These are phyloP conservation scores for Drosophila triauraria DNA, from an alignment of 1,140 invertebrate genomes.

Conservation along the genomic window DNA sequence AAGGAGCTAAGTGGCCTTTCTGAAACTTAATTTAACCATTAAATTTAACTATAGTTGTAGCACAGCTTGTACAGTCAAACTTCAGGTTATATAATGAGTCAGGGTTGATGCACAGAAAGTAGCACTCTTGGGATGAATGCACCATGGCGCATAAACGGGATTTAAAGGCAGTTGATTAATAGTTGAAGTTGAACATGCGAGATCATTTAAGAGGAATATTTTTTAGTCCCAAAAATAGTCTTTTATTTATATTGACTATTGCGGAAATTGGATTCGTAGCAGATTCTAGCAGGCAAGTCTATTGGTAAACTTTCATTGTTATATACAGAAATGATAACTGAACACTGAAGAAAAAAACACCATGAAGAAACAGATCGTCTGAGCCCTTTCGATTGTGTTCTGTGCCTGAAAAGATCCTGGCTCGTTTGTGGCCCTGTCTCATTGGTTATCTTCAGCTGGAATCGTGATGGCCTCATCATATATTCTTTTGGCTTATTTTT, in stretches of 20 bases:
- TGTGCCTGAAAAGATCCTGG: not conserved
- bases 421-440: conserved; percentile 22
- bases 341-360: not conserved
- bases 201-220: too few relatives aligned
- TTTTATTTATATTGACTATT: too few relatives aligned
- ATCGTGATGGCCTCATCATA: conserved; percentile 82
- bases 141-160: too few relatives aligned
- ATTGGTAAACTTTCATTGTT: too few relatives aligned
- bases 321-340: too few relatives aligned
- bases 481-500: conserved; percentile 41
- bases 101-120: not conserved
- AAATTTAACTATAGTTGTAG: not conserved
- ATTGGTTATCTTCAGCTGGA: conserved; percentile 51
- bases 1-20: not conserved
- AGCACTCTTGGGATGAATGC: too few relatives aligned
- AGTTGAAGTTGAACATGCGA: too few relatives aligned
- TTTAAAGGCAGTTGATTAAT: too few relatives aligned
- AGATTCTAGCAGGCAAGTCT: too few relatives aligned
- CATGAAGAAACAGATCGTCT: not conserved
- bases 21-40: not conserved
- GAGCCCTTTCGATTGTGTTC: not conserved
- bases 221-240: too few relatives aligned
- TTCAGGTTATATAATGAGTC: not conserved
- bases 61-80: not conserved
- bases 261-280: too few relatives aligned